Evolutionary conservation across 2,888 invertebrate species (phyloP).

Genomic region (Diaphora mendica): DNA sequence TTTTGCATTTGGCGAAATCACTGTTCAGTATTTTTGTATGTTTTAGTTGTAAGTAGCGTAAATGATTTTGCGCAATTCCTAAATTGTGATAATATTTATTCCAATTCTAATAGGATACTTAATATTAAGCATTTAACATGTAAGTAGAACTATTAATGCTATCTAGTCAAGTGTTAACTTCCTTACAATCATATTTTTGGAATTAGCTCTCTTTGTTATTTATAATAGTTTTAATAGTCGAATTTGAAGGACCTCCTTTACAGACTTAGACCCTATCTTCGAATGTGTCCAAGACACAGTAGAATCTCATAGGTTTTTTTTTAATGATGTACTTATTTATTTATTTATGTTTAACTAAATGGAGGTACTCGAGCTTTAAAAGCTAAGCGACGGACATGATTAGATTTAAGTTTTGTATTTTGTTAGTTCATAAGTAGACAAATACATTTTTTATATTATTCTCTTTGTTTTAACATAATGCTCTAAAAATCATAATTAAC

Average conservation of each 20-base stretch:
- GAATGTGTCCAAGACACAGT: slow-evolving; percentile 79
- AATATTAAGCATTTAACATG: slow-evolving; percentile 53
- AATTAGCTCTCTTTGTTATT: slow-evolving; percentile 64
- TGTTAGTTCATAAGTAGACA: slow-evolving; percentile 52
- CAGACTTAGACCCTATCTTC: slow-evolving; percentile 65
- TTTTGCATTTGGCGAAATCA: slow-evolving; percentile 31
- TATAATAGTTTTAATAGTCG: slow-evolving; percentile 23
- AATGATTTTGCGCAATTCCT: slow-evolving; percentile 76
- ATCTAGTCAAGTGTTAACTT: slow-evolving; percentile 61
- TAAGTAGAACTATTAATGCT: slow-evolving; percentile 57
- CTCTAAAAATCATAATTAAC: neutral
- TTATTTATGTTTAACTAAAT: slow-evolving; percentile 51
- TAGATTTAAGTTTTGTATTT: slow-evolving; percentile 60
- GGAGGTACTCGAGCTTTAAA: slow-evolving; percentile 69
- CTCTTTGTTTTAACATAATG: neutral
- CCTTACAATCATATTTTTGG: slow-evolving; percentile 42
- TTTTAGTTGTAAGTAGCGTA: slow-evolving; percentile 56
- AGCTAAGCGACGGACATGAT: slow-evolving; percentile 75
- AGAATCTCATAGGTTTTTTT: slow-evolving; percentile 73
- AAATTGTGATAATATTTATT: slow-evolving; percentile 82
- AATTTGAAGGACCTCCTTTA: slow-evolving; percentile 44
- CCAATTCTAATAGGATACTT: slow-evolving; percentile 59
- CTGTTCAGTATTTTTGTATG: slow-evolving; percentile 45
- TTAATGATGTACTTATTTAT: slow-evolving; percentile 47
- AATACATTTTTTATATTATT: slow-evolving; percentile 58